Percentiles rank a stretch among this genome's conserved stretches.
phyloP scores from a whole-genome alignment of 1,140 invertebrate species.

The Schlechtendalia chinensis region DNA sequence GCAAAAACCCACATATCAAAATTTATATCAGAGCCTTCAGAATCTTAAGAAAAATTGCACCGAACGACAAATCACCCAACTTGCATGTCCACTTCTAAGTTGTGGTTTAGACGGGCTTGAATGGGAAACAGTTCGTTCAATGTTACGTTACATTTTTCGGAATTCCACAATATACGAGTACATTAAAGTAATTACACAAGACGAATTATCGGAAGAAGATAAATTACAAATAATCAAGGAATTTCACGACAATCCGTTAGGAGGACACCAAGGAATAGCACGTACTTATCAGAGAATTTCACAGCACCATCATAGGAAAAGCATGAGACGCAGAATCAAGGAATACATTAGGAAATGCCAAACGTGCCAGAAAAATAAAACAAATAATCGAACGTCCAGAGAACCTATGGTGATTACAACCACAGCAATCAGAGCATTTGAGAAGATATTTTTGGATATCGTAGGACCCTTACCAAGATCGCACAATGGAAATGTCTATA shows the following conservation, averaged over 20 bases:
- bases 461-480: too few species aligned
- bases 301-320: slow-evolving; percentile 32
- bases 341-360: slow-evolving; percentile 45
- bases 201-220: not conserved
- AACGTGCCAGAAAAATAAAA: not conserved
- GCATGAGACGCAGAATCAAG: slow-evolving; percentile 41
- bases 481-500: too few species aligned
- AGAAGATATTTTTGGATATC: too few species aligned
- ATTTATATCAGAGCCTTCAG: not conserved
- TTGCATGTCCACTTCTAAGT: not conserved
- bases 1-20: not conserved
- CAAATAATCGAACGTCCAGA: not conserved
- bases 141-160: not conserved
- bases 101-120: slow-evolving; percentile 2
- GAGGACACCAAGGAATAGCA: slow-evolving; percentile 35
- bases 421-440: too few species aligned
- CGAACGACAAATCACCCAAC: not conserved
- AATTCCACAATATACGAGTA: not conserved
- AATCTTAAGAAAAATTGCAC: not conserved
- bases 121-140: not conserved
- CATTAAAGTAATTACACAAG: not conserved
- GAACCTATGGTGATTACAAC: too few species aligned
- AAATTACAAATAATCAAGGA: not conserved
- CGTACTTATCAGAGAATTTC: slow-evolving; percentile 10
- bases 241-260: slow-evolving; percentile 30